Conservation (phyloP, 2,797 vertebrate species). For the Leucoraja ocellata region DNA sequence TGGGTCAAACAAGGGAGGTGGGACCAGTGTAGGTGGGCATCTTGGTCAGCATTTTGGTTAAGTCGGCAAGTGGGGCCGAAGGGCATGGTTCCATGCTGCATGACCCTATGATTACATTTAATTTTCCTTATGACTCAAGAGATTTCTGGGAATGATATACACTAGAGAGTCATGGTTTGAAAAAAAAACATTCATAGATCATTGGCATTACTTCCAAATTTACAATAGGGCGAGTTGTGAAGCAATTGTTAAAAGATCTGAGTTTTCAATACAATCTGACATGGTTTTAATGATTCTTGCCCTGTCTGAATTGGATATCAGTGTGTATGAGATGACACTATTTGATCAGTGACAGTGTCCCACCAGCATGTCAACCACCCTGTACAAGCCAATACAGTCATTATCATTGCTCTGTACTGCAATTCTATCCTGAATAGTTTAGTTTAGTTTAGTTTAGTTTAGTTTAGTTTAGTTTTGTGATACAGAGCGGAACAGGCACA, state of each 20-base stretch:
- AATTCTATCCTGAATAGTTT: neutral
- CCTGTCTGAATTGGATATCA: neutral
- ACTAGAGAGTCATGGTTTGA: neutral
- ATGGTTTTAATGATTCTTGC: neutral
- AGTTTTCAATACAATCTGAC: neutral
- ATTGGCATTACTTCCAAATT: neutral
- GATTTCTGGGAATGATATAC: neutral
- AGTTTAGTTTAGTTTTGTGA: too few relatives aligned
- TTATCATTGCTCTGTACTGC: neutral
- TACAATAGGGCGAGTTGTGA: neutral
- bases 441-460: too few relatives aligned
- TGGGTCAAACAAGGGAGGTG: too few relatives aligned
- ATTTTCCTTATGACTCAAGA: neutral
- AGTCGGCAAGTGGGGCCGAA: too few relatives aligned
- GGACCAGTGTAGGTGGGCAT: too few relatives aligned
- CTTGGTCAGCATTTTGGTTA: too few relatives aligned
- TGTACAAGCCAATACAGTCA: neutral
- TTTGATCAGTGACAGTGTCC: neutral
- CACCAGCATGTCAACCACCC: neutral
- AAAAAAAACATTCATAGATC: neutral
- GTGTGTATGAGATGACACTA: neutral
- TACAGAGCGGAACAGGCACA: too few relatives aligned
- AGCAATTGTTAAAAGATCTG: neutral
- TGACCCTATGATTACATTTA: neutral
- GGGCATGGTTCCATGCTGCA: too few relatives aligned